Percentiles rank a stretch among this genome's conserved stretches.
These are phyloP conservation scores for Ornithorhynchus anatinus DNA, from an alignment of 2,113 vertebrate genomes.

Conservation along the genomic window DNA sequence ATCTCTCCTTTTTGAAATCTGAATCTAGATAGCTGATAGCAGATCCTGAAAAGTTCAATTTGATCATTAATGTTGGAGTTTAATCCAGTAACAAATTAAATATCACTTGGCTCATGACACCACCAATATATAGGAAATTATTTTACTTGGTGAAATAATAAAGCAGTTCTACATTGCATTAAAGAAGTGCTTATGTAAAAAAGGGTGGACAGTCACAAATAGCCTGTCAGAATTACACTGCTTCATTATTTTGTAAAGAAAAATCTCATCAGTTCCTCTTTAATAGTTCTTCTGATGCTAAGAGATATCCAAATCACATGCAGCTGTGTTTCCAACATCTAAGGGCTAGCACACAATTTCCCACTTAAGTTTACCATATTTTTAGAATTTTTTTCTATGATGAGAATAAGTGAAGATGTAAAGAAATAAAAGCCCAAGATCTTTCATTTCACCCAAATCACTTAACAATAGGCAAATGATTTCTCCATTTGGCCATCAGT, in stretches of 20 bases:
- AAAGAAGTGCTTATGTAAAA: background rate
- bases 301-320: background rate
- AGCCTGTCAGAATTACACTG: too few species aligned
- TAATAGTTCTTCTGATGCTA: background rate
- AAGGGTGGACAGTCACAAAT: too few species aligned
- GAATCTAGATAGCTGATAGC: constrained; percentile 7
- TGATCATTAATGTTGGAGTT: background rate
- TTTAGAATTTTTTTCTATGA: background rate
- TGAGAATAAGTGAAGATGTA: constrained; percentile 8
- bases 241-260: too few species aligned
- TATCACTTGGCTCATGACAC: background rate
- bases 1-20: too few species aligned
- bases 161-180: background rate
- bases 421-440: background rate
- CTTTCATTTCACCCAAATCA: too few species aligned
- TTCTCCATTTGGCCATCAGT: background rate
- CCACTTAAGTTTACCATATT: background rate
- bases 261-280: too few species aligned
- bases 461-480: constrained; percentile 5
- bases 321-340: background rate
- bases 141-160: background rate
- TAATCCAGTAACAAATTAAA: background rate
- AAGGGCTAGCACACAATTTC: fast-evolving
- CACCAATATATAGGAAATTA: background rate
- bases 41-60: background rate